Evolutionary conservation across 2,113 vertebrate genomes (phyloP).

Genomic region (Erythrocebus patas): DNA sequence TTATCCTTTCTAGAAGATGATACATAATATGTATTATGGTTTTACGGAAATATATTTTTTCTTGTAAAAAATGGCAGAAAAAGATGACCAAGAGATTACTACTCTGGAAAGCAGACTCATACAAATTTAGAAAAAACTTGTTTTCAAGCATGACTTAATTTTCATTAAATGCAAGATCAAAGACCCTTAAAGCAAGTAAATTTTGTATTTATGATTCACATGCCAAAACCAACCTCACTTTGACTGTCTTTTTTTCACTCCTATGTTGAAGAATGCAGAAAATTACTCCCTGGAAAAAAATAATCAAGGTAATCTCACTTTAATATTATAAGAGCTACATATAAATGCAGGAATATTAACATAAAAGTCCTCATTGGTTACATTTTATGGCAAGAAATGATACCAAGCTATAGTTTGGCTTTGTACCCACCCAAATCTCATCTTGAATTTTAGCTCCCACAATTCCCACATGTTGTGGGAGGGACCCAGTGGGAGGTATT

Average conservation of each 20-base stretch:
- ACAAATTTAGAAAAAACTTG: neutral
- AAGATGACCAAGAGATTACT: neutral
- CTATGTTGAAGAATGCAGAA: neutral
- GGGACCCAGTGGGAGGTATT: too few relatives aligned
- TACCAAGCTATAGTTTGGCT: too few relatives aligned
- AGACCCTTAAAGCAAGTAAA: neutral
- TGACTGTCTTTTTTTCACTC: neutral
- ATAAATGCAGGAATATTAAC: neutral
- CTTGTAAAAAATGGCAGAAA: neutral
- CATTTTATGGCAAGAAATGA: neutral
- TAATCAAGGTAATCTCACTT: neutral
- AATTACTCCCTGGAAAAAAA: neutral
- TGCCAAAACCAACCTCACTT: neutral
- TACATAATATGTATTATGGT: neutral
- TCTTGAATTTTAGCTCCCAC: too few relatives aligned
- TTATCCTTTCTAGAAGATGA: neutral
- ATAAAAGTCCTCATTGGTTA: neutral
- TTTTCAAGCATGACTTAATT: neutral
- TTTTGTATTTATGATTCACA: neutral
- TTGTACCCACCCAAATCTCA: too few relatives aligned
- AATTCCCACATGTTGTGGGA: too few relatives aligned
- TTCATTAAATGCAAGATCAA: neutral
- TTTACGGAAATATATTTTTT: neutral
- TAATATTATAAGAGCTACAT: neutral
- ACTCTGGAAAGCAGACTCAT: neutral